Evolutionary conservation across 2,888 invertebrate genomes (phyloP).

Genomic region (Agriopis marginaria): DNA sequence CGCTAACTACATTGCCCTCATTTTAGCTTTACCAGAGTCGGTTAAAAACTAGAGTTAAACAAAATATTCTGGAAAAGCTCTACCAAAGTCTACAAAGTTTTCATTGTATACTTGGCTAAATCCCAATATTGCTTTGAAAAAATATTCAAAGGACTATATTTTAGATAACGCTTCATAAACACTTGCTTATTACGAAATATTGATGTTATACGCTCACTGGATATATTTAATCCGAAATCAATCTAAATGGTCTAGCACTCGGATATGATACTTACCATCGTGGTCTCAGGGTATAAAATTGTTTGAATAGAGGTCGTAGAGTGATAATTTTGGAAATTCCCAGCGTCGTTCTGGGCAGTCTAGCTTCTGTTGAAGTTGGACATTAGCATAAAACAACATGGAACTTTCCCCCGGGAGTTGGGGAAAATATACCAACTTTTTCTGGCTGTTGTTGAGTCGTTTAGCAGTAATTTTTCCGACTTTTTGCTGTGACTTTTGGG

Average conservation of each 20-base stretch:
- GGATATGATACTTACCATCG: background rate
- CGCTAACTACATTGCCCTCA: no score
- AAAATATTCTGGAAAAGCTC: background rate
- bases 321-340: conserved; percentile 34
- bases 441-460: conserved; percentile 30
- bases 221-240: conserved; percentile 34
- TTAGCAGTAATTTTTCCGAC: conserved; percentile 30
- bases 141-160: background rate
- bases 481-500: conserved; percentile 25
- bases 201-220: conserved; percentile 13
- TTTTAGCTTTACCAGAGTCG: no score
- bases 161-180: conserved; percentile 20
- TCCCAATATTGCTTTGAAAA: background rate
- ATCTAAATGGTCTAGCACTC: conserved; percentile 17
- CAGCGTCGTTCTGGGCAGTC: conserved; percentile 30
- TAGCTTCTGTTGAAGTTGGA: conserved; percentile 34
- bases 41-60: no score
- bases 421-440: conserved; percentile 26
- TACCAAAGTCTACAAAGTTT: background rate
- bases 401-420: conserved; percentile 26
- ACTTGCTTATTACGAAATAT: conserved; percentile 17
- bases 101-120: background rate
- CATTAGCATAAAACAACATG: conserved; percentile 39
- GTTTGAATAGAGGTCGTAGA: background rate
- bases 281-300: conserved; percentile 6